phyloP scores from a whole-genome alignment of 2,113 vertebrate genomes.

The Dinomys branickii region DNA sequence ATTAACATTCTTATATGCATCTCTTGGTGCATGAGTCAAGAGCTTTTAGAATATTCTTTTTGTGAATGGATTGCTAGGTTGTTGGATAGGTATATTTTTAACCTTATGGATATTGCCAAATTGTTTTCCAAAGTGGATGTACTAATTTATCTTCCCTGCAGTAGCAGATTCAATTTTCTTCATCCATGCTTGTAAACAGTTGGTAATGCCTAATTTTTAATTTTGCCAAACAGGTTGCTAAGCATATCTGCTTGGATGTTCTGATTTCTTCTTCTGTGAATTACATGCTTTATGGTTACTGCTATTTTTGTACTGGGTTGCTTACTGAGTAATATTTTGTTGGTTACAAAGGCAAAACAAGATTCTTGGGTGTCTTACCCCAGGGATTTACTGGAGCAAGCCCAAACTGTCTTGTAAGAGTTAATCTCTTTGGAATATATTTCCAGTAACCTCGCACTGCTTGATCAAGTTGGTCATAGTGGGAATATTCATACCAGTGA shows the following conservation, averaged over 20 bases:
- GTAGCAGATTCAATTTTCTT: not conserved
- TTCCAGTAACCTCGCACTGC: not conserved
- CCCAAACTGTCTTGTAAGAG: not conserved
- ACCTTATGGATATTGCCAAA: not conserved
- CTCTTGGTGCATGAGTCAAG: not conserved
- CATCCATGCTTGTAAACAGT: not conserved
- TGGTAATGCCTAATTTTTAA: not conserved
- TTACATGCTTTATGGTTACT: not conserved
- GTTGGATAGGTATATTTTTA: not conserved
- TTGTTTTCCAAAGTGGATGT: not conserved
- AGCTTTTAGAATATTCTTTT: not conserved
- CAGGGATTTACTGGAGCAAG: not conserved
- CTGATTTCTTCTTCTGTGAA: conserved; percentile 24
- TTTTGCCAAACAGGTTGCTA: conserved; percentile 3
- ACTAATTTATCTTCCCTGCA: not conserved
- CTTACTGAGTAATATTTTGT: not conserved
- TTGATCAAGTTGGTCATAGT: not conserved
- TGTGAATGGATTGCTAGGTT: not conserved
- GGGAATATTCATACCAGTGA: not conserved
- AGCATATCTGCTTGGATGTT: not conserved
- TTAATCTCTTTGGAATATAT: not conserved
- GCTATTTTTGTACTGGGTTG: not conserved
- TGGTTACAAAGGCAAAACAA: conserved; percentile 10
- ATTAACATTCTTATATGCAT: not conserved
- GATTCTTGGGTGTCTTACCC: not conserved